A percentile compares a stretch with the other conserved stretches of the same genome.
Evolutionary conservation across 2,888 invertebrate genomes (phyloP).

Genomic region (Troglohyphantes excavatus): DNA sequence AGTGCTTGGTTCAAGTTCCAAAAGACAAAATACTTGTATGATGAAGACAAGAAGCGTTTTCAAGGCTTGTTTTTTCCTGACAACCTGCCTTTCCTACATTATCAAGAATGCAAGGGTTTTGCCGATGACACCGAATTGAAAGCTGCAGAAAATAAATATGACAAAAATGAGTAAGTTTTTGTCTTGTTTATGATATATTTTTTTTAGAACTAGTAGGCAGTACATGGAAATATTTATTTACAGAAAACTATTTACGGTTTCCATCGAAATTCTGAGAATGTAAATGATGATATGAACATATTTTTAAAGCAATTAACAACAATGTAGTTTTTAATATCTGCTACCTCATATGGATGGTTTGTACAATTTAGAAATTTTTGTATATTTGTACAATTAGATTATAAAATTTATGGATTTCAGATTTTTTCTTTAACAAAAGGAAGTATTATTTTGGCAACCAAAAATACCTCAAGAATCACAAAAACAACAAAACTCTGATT

Average conservation of each 20-base stretch:
- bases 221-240: background rate
- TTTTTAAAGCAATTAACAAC: too few species aligned
- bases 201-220: background rate
- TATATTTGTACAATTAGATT: too few species aligned
- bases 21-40: conserved; percentile 97
- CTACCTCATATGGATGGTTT: too few species aligned
- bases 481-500: too few species aligned
- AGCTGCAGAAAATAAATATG: conserved; percentile 91
- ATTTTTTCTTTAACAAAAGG: too few species aligned
- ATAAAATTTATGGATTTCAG: too few species aligned
- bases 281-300: too few species aligned
- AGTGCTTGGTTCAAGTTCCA: conserved; percentile 96
- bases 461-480: too few species aligned
- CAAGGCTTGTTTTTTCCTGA: conserved; percentile 92
- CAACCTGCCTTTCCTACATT: conserved; percentile 87
- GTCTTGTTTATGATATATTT: background rate
- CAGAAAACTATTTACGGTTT: background rate
- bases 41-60: conserved; percentile 90
- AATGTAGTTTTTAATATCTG: too few species aligned
- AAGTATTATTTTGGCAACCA: too few species aligned
- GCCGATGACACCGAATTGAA: conserved; percentile 90
- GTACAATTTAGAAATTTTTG: too few species aligned
- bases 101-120: conserved; percentile 93
- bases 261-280: background rate
- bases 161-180: conserved; percentile 90